Evolutionary conservation across 2,888 invertebrate species (phyloP).

Genomic region (Agrotis exclamationis): DNA sequence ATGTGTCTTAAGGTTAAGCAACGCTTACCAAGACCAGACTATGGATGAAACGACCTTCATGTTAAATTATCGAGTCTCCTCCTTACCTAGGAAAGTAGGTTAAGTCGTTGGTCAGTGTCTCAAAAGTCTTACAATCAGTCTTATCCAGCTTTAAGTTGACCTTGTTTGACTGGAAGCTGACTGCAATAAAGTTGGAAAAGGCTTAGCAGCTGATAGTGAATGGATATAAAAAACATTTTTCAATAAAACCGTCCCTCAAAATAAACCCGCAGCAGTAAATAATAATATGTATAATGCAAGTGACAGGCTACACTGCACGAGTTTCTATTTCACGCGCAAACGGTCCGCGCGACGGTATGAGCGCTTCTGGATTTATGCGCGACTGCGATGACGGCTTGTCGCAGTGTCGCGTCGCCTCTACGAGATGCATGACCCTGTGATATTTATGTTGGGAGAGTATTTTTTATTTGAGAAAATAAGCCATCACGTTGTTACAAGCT

Average conservation of each 20-base stretch:
- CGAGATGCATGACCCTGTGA: conserved; percentile 55
- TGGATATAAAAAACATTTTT: background rate
- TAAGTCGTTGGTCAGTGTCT: too few relatives aligned
- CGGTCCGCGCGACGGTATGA: conserved; percentile 56
- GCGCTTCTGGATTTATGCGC: conserved; percentile 78
- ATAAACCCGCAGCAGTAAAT: conserved; percentile 55
- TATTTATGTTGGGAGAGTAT: conserved; percentile 30
- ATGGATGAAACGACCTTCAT: too few relatives aligned
- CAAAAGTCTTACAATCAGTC: too few relatives aligned
- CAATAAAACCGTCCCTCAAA: conserved; percentile 21
- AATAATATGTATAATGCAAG: conserved; percentile 69
- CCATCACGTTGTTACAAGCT: background rate
- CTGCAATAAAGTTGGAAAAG: too few relatives aligned
- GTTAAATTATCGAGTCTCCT: too few relatives aligned
- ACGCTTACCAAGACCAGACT: too few relatives aligned
- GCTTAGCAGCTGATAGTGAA: too few relatives aligned
- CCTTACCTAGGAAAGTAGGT: too few relatives aligned
- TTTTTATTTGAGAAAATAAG: conserved; percentile 5
- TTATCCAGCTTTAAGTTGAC: too few relatives aligned
- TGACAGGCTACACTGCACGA: conserved; percentile 67
- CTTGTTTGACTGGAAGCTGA: too few relatives aligned
- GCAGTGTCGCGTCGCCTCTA: conserved; percentile 54
- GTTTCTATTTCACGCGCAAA: conserved; percentile 85
- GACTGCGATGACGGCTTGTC: conserved; percentile 61
- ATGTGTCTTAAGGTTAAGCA: too few relatives aligned